These are phyloP conservation scores for Hucho hucho DNA, from an alignment of 2,113 vertebrate species.

Conservation along the genomic window DNA sequence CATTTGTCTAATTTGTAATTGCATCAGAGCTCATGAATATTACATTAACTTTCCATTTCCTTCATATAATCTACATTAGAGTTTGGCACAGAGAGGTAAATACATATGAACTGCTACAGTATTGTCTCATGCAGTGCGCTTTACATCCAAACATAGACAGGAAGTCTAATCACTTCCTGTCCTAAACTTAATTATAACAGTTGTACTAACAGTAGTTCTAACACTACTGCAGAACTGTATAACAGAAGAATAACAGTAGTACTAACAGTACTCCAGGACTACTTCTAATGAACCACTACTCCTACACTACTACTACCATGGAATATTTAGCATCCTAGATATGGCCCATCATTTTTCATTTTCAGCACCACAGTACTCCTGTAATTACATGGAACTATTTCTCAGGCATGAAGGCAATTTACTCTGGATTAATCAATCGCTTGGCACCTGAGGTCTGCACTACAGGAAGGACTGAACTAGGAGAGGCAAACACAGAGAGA, in stretches of 20 bases:
- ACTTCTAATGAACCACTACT: neutral
- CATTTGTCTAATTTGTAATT: constrained; percentile 47
- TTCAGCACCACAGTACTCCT: neutral
- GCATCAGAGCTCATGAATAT: constrained; percentile 44
- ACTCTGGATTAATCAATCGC: neutral
- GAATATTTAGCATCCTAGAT: neutral
- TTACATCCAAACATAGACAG: neutral
- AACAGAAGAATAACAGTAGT: too few relatives aligned
- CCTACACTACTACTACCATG: neutral
- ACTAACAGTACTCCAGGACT: neutral
- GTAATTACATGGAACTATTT: constrained; percentile 13
- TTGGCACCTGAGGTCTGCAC: neutral
- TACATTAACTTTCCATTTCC: constrained; percentile 25
- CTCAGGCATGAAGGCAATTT: constrained; percentile 14
- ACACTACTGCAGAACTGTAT: too few relatives aligned
- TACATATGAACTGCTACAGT: neutral
- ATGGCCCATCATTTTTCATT: neutral
- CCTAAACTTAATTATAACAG: too few relatives aligned
- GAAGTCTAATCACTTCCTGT: neutral
- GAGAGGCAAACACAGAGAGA: neutral
- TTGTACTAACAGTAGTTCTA: too few relatives aligned
- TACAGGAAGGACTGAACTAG: neutral
- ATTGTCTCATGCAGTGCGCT: neutral
- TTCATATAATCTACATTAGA: constrained; percentile 6
- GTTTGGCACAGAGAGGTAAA: constrained; percentile 7